Base-by-base conservation (phyloP, 2,797 vertebrate genomes). In the Pipistrellus nathusii region DNA sequence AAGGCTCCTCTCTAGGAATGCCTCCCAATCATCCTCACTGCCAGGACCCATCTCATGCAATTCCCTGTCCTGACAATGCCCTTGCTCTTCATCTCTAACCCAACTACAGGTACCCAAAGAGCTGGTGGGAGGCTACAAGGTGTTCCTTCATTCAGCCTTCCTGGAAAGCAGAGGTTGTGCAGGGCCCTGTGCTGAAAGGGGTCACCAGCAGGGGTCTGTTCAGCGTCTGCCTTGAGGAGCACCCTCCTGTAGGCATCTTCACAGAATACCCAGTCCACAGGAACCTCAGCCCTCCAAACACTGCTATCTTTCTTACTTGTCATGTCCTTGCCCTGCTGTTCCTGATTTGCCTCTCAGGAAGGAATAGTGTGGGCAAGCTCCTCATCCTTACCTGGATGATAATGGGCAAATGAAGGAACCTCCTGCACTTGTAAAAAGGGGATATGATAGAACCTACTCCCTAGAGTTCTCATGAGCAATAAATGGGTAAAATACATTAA, bases 41-140 rank as follows among this genome's bases (percentile, higher is more conserved):
- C 51, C 30, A 44, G 81, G 38, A 27, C 53, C 81, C 15, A 18
- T 17, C 6, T 41, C 18, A 2, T 0, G 0, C 10, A 30, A 48
- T 18, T 53, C 10, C 64, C 6, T 41, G 10, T 48, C n/a, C 44
- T 27, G 27, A 20, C 35, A 18, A 35, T 0, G 6, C 12, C n/a
- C 23, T 72, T 44, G 69, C 38, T 85, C 41, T 55, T 68, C 21
- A 21, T 35, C 51, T 83, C 77, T 72, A 83, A 77, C 25, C 25
- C 32, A 88, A 80, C n/a, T 21, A 30, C 8, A 30, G 5, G 6
- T 35, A 25, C 78, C 64, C 18, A 32, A 10, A 80, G 38, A 27
- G 44, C 62, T n/a, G 8, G 11, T 12, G 0, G 59, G 44, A 78
- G 64, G 25, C 10, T 14, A 18, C 10, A 1, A 4, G 0, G 0